Percentiles rank a stretch among this genome's conserved stretches.
These are phyloP conservation scores for Urechis unicinctus DNA, from an alignment of 2,888 invertebrate species.

Conservation along the genomic window DNA sequence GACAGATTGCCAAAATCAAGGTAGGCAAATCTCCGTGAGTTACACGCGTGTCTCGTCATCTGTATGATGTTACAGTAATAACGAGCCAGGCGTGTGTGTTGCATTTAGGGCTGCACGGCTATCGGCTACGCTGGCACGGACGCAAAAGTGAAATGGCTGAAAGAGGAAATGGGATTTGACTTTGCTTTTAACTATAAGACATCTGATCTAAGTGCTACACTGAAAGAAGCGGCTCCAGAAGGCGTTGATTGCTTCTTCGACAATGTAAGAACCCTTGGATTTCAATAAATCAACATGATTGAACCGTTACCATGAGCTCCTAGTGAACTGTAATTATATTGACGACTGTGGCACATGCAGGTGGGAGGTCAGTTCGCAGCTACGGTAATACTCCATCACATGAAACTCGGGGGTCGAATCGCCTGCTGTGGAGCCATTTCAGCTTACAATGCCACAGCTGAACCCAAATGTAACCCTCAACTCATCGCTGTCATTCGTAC, in stretches of 20 bases:
- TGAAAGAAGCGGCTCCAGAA: constrained; percentile 62
- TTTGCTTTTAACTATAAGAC: constrained; percentile 68
- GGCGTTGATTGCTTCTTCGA: constrained; percentile 73
- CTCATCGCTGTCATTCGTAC: not conserved
- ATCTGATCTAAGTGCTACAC: constrained; percentile 54
- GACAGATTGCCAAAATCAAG: constrained; percentile 71
- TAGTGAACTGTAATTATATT: no score
- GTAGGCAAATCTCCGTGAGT: constrained; percentile 39
- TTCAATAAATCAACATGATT: constrained; percentile 14
- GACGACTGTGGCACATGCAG: constrained; percentile 46
- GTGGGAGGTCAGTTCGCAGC: constrained; percentile 65
- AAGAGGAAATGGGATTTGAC: constrained; percentile 62
- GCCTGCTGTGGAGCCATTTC: constrained; percentile 63
- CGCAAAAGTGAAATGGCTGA: constrained; percentile 66
- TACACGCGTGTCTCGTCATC: not conserved
- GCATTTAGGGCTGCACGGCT: constrained; percentile 55
- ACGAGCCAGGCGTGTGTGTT: no score
- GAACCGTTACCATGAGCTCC: constrained; percentile 1
- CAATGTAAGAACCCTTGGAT: no score
- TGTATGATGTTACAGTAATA: no score
- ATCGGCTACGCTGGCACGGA: constrained; percentile 68
- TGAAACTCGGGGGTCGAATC: constrained; percentile 61
- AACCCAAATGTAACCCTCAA: constrained; percentile 7
- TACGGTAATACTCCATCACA: constrained; percentile 56
- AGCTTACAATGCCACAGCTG: constrained; percentile 56